Conservation (phyloP, 1,140 invertebrate species). For the Leptinotarsa lineolata region DNA sequence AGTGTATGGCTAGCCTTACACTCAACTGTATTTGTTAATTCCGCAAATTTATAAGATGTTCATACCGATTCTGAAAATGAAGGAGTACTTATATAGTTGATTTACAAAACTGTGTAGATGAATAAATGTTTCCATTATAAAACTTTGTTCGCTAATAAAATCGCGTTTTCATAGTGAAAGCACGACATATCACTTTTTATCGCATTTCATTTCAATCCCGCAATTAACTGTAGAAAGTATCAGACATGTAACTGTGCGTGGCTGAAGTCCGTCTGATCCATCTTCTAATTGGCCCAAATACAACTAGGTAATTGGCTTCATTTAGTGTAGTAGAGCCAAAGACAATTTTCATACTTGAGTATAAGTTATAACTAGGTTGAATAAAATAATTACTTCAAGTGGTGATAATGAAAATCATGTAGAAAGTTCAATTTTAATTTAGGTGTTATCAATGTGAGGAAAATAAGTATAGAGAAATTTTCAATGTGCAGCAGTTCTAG, state of each 20-base stretch:
- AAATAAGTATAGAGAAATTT: too few species aligned
- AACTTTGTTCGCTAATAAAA: neutral
- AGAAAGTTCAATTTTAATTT: neutral
- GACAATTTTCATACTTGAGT: neutral
- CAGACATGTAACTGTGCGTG: neutral
- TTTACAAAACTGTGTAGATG: too few species aligned
- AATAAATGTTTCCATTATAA: neutral
- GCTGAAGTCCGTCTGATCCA: neutral
- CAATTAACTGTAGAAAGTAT: neutral
- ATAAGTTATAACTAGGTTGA: neutral
- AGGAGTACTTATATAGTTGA: too few species aligned
- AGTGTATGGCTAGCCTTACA: too few species aligned
- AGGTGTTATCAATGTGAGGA: neutral
- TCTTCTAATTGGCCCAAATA: conserved; percentile 8
- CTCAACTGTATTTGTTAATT: neutral
- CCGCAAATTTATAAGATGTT: neutral
- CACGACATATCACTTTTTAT: neutral
- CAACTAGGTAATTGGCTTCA: neutral
- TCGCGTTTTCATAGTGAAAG: neutral
- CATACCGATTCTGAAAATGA: neutral
- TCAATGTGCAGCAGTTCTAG: too few species aligned
- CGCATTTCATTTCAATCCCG: neutral
- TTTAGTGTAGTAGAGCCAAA: too few species aligned
- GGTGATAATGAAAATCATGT: neutral
- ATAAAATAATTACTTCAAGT: neutral